A percentile compares a stretch with the other conserved stretches of the same genome.
Conservation (phyloP, 2,113 vertebrate genomes). For the Anguilla rostrata region DNA sequence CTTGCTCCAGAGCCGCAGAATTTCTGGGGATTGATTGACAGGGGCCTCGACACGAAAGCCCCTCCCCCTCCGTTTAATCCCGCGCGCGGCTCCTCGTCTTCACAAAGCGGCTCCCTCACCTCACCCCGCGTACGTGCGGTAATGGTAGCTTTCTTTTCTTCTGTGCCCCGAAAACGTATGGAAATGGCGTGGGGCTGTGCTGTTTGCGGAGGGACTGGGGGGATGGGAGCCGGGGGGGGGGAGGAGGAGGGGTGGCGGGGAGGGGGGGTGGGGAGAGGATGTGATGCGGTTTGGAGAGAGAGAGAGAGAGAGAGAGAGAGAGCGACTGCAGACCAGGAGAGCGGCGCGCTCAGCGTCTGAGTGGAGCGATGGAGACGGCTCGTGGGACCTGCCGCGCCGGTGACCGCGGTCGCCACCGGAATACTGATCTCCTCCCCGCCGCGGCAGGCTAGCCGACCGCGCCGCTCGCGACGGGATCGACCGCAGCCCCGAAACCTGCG, state of each 20-base stretch:
- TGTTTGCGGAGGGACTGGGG: neutral
- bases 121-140: neutral
- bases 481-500: no score
- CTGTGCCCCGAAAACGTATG: neutral
- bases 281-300: neutral
- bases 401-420: neutral
- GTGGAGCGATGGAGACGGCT: neutral
- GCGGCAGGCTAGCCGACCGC: neutral
- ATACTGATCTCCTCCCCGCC: slow-evolving; percentile 27
- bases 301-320: neutral
- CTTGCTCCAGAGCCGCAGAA: neutral
- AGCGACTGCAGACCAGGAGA: neutral
- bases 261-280: neutral
- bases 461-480: neutral
- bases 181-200: neutral
- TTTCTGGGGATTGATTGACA: neutral
- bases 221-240: neutral
- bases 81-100: neutral
- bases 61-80: neutral
- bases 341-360: neutral
- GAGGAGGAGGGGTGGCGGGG: neutral
- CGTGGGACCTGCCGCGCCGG: neutral
- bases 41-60: neutral
- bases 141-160: neutral
- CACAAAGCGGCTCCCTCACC: neutral